Evolutionary conservation across 2,888 invertebrate species (phyloP), one percentile per base, ranked within the genome.

Genomic region (Chymomyza fuscimana): DNA sequence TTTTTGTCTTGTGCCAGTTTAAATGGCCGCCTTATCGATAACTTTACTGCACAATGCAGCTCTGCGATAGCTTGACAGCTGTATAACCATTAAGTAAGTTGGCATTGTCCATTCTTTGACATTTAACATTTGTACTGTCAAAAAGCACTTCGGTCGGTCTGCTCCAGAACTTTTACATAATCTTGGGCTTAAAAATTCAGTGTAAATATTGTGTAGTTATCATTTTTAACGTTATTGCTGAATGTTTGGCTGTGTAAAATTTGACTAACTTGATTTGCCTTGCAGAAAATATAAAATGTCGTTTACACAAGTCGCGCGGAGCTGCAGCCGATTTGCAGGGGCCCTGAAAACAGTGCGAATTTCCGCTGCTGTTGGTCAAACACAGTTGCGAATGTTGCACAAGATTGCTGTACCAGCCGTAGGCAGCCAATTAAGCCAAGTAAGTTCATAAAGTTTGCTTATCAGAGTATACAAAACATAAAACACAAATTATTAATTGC

Each of bases 271-370:
- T 54, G 12, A 36, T 61, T 81, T 70, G 29, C 46, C 9, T 75
- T 77, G 12, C 67, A 84, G 83, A 65, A 75, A 62, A 67, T 22
- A 63, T 40, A 65, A 54, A 70, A 91, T 91, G 91, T 91, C 91
- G 84, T 83, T 91, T 78, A 86, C 91, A 82, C 92, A 90, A 89
- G 80, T 90, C 79, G 89, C 87, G 72, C 92, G 91, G 77, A 88
- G 83, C 73, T 89, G 90, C 78, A 80, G 88, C 80, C 90, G 91
- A 69, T 79, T 91, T 69, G 87, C 85, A 67, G 82, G 77, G 74
- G 83, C 85, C 62, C 79, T 84, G 69, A 86, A 82, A 82, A 81
- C 83, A 69, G 73, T 80, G 67, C 80, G 82, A 74, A 63, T 82
- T 52, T 77, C 79, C 70, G 82, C 80, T 78, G 74, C 82, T 65